Evolutionary conservation across 2,797 vertebrate genomes (phyloP), one percentile per base, ranked within the genome.

Genomic region (Tarsius wallacei): DNA sequence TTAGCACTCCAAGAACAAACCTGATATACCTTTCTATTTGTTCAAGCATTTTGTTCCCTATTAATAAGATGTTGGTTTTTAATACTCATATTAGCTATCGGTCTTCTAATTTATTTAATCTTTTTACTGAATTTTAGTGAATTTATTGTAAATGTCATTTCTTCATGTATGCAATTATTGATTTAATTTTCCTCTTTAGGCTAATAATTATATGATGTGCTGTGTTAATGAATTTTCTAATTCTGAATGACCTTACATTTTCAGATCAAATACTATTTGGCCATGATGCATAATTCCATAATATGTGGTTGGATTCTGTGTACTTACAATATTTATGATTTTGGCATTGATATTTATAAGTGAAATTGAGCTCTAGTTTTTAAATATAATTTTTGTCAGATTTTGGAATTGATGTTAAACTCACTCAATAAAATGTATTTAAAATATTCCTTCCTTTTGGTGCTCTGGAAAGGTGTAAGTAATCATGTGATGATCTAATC

Each of bases 161-260:
- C 28, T 31, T 33, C 12, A 57, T 55, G 10, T 85, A 42, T 36
- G 10, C 12, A 63, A 49, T 74, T 86, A 93, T 49, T 63, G 7
- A 70, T 94, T 31, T 63, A 81, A 95, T 47, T 90, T 63, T 49
- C 86, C 28, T 87, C 26, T 71, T 71, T 57, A 80, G 4, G 0
- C 26, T 90, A 22, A 81, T 88, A 93, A 96, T 42, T 42, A 85
- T 95, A 61, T 71, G 33, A 68, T 68, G 2, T 55, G 80, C 77
- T 55, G 26, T 92, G 77, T 81, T 66, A 94, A 78, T 85, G 22
- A 85, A 61, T 94, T 87, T 95, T 90, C 47, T 94, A 90, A 87
- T 61, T 87, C 14, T 26, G 9, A 93, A 53, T 73, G 31, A 82
- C 21, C 26, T 84, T 90, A 80, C 3, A 66, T 59, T 78, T 6